Conservation (phyloP, 35 echinoderm and acorn worm genomes). For the Apostichopus californicus region DNA sequence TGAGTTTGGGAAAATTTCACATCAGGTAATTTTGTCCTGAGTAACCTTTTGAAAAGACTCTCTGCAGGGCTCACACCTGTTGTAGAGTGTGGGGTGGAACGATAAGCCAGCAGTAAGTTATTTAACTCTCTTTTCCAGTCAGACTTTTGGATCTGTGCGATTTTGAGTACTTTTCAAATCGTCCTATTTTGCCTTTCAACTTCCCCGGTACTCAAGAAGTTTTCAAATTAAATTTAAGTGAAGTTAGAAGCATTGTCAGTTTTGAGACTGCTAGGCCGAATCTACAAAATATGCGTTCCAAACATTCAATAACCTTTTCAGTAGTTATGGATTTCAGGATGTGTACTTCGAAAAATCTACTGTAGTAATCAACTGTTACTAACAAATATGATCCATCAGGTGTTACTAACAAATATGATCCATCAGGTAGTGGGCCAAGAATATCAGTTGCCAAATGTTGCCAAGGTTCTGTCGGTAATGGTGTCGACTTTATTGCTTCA, state of each 20-base stretch:
- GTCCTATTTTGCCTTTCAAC: constrained; percentile 59
- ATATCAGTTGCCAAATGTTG: constrained; percentile 34
- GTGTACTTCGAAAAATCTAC: too few relatives aligned
- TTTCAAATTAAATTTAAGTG: background rate
- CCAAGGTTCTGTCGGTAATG: constrained; percentile 31
- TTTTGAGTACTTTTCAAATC: constrained; percentile 43
- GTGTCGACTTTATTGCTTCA: constrained; percentile 11
- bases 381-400: background rate
- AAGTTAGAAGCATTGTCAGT: background rate
- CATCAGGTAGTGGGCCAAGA: background rate
- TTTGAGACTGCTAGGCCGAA: constrained; percentile 3
- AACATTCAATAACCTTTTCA: background rate
- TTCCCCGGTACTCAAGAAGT: constrained; percentile 8
- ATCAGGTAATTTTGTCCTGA: too few relatives aligned
- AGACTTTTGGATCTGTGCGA: background rate
- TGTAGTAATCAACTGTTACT: too few relatives aligned
- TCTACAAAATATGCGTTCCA: too few relatives aligned
- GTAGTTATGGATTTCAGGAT: background rate
- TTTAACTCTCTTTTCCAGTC: background rate
- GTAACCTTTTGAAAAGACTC: too few relatives aligned
- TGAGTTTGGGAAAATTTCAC: too few relatives aligned
- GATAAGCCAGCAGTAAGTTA: background rate
- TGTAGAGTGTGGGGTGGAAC: constrained; percentile 30
- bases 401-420: background rate
- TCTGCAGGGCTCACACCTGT: background rate